Evolutionary conservation across 2,113 vertebrate species (phyloP).

Genomic region (Engystomops pustulosus): DNA sequence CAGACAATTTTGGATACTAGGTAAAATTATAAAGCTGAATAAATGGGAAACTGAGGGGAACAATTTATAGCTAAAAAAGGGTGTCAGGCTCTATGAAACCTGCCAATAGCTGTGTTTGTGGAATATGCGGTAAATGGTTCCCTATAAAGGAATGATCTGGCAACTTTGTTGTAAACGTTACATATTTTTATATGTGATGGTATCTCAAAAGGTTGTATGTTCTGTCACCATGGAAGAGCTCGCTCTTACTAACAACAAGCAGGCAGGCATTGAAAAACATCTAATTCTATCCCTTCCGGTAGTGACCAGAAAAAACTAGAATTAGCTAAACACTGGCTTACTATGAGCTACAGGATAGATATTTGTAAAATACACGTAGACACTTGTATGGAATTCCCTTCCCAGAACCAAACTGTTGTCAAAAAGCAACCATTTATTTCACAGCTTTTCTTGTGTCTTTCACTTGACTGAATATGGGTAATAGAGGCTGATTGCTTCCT

Average conservation of each 20-base stretch:
- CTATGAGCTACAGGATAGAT: background rate
- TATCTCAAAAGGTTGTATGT: background rate
- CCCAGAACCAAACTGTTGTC: background rate
- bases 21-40: no score
- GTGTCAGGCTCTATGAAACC: no score
- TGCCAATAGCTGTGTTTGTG: no score
- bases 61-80: no score
- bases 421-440: background rate
- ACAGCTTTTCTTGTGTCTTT: background rate
- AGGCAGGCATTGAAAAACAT: background rate
- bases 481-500: background rate
- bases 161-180: background rate
- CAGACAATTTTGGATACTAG: no score
- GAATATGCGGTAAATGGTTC: no score
- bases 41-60: no score
- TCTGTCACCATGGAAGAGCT: background rate
- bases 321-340: background rate
- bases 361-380: background rate
- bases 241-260: background rate
- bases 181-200: background rate
- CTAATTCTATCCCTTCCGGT: background rate
- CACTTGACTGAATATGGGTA: conserved; percentile 1
- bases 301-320: background rate
- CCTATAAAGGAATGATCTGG: no score
- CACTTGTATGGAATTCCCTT: background rate